phyloP scores from a whole-genome alignment of 2,888 invertebrate genomes.

The Callimorpha dominula region DNA sequence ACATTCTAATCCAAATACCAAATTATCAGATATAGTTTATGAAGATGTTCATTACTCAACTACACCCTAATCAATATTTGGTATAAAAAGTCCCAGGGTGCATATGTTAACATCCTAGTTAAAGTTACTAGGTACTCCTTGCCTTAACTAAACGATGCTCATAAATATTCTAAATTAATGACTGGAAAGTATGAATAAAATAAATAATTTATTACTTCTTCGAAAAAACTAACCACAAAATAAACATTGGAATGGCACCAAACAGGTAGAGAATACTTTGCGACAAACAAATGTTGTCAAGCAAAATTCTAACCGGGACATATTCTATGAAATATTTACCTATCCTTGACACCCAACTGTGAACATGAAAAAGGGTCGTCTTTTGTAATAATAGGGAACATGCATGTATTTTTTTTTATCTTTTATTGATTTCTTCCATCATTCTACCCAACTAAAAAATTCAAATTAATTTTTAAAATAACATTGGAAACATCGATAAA shows the following conservation, averaged over 20 bases:
- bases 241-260: neutral
- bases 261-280: slow-evolving; percentile 5
- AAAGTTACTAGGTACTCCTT: neutral
- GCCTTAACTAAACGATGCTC: neutral
- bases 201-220: neutral
- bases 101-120: neutral
- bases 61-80: neutral
- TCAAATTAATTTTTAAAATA: too few species aligned
- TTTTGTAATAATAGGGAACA: too few species aligned
- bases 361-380: neutral
- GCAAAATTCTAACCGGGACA: neutral
- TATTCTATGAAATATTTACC: slow-evolving; percentile 8
- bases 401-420: too few species aligned
- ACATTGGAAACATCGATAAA: too few species aligned
- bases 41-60: neutral
- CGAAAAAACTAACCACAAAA: neutral
- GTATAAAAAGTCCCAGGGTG: neutral
- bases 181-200: neutral
- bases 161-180: neutral
- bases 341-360: neutral
- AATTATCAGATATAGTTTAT: neutral
- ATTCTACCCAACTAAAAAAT: too few species aligned
- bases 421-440: too few species aligned
- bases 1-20: neutral
- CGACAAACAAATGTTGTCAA: neutral